These are phyloP conservation scores for Habroteleia sp. DNA, from an alignment of 2,888 invertebrate genomes.

Conservation along the genomic window DNA sequence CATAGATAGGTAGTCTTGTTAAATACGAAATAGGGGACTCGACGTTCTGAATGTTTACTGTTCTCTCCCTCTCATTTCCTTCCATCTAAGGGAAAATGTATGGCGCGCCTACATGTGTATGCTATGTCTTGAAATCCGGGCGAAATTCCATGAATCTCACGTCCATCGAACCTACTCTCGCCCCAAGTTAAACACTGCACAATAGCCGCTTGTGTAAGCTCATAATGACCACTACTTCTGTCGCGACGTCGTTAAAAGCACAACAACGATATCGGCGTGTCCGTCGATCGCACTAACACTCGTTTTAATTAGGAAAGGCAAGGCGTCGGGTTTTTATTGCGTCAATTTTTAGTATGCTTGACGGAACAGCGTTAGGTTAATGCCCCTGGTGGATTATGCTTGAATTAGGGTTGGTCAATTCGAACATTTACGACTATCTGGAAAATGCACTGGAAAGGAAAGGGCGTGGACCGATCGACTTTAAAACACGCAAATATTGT, in stretches of 20 bases:
- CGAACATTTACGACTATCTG: constrained; percentile 30
- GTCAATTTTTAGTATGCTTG: constrained; percentile 32
- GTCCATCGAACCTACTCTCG: constrained; percentile 11
- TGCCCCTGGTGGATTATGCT: constrained; percentile 23
- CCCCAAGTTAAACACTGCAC: constrained; percentile 49
- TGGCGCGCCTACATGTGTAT: too few species aligned
- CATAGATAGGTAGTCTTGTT: too few species aligned
- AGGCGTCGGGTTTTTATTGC: constrained; percentile 35
- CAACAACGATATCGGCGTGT: constrained; percentile 30
- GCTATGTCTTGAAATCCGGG: constrained; percentile 11
- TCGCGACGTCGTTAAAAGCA: constrained; percentile 50
- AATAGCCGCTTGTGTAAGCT: constrained; percentile 46
- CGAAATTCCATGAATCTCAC: constrained; percentile 18
- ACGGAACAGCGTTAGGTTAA: constrained; percentile 14
- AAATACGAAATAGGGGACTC: too few species aligned
- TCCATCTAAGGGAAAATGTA: neutral
- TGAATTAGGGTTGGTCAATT: constrained; percentile 37
- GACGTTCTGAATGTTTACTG: too few species aligned
- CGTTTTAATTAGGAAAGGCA: constrained; percentile 43
- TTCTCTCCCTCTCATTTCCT: neutral
- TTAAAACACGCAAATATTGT: constrained; percentile 6
- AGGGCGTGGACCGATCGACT: constrained; percentile 23
- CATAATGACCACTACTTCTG: constrained; percentile 49
- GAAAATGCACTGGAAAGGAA: constrained; percentile 11
- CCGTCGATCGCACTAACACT: constrained; percentile 15